These are phyloP conservation scores for Arrhamphus sclerolepis DNA, from an alignment of 2,797 vertebrate species.

Conservation along the genomic window DNA sequence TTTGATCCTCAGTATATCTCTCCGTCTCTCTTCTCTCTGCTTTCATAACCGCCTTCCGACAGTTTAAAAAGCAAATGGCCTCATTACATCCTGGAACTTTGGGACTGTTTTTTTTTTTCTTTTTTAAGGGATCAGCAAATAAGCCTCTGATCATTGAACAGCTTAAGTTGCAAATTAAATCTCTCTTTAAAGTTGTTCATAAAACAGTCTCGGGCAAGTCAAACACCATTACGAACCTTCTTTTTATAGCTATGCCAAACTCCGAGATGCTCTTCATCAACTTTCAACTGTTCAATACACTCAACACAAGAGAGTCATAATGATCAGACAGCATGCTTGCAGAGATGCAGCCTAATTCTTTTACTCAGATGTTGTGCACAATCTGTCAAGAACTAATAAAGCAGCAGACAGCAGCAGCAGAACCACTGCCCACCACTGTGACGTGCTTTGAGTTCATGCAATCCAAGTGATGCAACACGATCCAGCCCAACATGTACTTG, in stretches of 20 bases:
- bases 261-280: conserved; percentile 18
- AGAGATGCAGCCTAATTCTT: conserved; percentile 20
- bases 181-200: conserved; percentile 11
- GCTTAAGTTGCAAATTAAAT: conserved; percentile 24
- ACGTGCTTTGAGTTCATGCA: conserved; percentile 33
- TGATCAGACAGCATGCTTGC: background rate
- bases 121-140: background rate
- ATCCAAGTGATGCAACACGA: conserved; percentile 64
- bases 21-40: too few species aligned
- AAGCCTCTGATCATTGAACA: conserved; percentile 2
- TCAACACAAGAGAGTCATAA: conserved; percentile 1
- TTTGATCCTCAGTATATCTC: too few species aligned
- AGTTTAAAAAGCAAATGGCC: background rate
- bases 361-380: conserved; percentile 4
- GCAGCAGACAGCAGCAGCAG: conserved; percentile 3
- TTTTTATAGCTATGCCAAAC: conserved; percentile 42
- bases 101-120: too few species aligned
- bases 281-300: conserved; percentile 29
- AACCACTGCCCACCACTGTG: background rate
- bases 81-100: background rate
- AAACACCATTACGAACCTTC: conserved; percentile 32
- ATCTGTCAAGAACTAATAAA: conserved; percentile 32
- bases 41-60: background rate
- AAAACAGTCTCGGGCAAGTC: conserved; percentile 44
- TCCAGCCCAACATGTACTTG: conserved; percentile 48